Conservation (phyloP, 2,113 vertebrate genomes). For the Oryzias melastigma region DNA sequence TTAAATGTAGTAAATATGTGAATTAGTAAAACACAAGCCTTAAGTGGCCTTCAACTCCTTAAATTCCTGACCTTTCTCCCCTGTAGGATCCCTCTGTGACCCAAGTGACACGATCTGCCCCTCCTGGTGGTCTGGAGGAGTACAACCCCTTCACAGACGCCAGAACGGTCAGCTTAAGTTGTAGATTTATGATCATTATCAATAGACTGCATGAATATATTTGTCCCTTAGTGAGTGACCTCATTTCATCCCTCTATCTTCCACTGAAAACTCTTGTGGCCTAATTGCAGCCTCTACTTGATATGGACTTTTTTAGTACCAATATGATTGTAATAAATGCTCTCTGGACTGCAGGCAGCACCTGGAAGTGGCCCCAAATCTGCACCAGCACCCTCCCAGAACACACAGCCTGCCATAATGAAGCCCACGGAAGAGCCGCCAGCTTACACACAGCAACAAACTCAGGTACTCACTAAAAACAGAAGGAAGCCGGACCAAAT, state of each 20-base stretch:
- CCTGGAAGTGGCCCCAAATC: slow-evolving; percentile 87
- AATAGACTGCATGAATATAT: slow-evolving; percentile 18
- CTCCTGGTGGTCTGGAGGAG: slow-evolving; percentile 91
- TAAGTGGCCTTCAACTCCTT: slow-evolving; percentile 4
- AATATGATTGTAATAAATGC: slow-evolving; percentile 18
- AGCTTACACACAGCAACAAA: slow-evolving; percentile 86
- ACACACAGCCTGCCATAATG: slow-evolving; percentile 99
- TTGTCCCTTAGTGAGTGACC: slow-evolving; percentile 36
- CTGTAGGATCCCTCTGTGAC: slow-evolving; percentile 96
- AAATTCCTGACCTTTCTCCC: slow-evolving; percentile 28
- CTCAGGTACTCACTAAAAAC: slow-evolving; percentile 63
- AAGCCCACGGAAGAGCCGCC: slow-evolving; percentile 96
- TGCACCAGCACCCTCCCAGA: slow-evolving; percentile 80
- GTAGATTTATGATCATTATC: slow-evolving; percentile 4
- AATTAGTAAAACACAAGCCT: no score
- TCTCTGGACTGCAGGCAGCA: slow-evolving; percentile 76
- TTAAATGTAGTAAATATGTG: no score
- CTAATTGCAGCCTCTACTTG: slow-evolving; percentile 38
- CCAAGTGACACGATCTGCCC: slow-evolving; percentile 91
- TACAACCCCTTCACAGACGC: slow-evolving; percentile 98
- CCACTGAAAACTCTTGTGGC: slow-evolving; percentile 37
- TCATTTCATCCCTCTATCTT: slow-evolving; percentile 34
- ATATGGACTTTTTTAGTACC: slow-evolving; percentile 12
- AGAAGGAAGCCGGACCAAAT: not conserved
- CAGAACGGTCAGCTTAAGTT: slow-evolving; percentile 85